Evolutionary conservation across 2,797 vertebrate genomes (phyloP).

Genomic region (Choloepus didactylus): DNA sequence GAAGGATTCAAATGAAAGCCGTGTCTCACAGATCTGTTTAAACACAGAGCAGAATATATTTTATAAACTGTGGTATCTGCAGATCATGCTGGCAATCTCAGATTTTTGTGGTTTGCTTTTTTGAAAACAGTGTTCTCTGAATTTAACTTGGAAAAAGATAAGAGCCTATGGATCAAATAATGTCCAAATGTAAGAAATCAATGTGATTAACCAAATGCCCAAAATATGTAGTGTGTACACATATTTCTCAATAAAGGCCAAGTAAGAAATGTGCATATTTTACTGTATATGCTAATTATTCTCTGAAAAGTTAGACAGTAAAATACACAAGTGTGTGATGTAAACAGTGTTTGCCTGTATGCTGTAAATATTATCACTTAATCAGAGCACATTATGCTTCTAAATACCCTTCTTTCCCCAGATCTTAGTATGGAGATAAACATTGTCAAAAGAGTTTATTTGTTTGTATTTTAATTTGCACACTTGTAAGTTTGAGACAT

Average conservation of each 20-base stretch:
- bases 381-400: not conserved
- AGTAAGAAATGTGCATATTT: not conserved
- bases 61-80: constrained; percentile 3
- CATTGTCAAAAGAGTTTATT: not conserved
- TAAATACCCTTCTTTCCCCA: not conserved
- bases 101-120: constrained; percentile 13
- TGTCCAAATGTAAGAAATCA: not conserved
- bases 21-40: constrained; percentile 43
- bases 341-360: constrained; percentile 14
- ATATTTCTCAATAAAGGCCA: not conserved
- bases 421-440: not conserved
- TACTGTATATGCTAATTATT: not conserved
- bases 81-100: not conserved
- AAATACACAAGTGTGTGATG: not conserved
- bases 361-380: not conserved
- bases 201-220: not conserved
- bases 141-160: constrained; percentile 4
- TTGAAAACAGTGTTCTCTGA: not conserved
- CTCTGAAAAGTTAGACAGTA: not conserved
- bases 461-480: not conserved
- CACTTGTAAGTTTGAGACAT: not conserved
- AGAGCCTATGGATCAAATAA: not conserved
- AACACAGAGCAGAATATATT: constrained; percentile 41
- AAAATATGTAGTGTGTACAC: not conserved
- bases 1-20: constrained; percentile 24